A percentile compares a stretch with the other conserved stretches of the same genome.
phyloP scores from a whole-genome alignment of 2,888 invertebrate genomes.

The Epiblema foenella region DNA sequence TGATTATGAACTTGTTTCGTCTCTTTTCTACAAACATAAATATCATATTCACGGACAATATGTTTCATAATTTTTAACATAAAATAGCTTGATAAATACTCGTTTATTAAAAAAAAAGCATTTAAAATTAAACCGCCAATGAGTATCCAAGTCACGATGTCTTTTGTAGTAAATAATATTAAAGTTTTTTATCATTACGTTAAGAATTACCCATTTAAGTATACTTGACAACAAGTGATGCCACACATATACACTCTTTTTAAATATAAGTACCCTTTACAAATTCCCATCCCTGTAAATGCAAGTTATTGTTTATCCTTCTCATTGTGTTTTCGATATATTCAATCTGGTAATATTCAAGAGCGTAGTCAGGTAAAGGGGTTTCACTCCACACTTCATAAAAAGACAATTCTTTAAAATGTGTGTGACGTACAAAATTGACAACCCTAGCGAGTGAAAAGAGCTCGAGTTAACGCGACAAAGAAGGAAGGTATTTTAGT shows the following conservation, averaged over 20 bases:
- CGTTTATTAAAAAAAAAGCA: no score
- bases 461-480: background rate
- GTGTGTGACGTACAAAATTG: background rate
- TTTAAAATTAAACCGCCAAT: background rate
- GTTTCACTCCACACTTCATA: background rate
- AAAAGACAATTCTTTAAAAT: background rate
- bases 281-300: slow-evolving; percentile 61
- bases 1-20: no score
- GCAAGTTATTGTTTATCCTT: slow-evolving; percentile 45
- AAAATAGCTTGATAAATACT: no score
- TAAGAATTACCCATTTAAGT: background rate
- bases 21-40: background rate
- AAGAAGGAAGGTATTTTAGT: background rate
- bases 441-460: background rate
- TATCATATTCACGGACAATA: background rate
- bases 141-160: background rate
- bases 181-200: background rate
- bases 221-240: slow-evolving; percentile 11
- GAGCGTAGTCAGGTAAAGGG: background rate
- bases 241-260: slow-evolving; percentile 13
- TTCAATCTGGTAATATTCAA: slow-evolving; percentile 17
- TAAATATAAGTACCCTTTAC: slow-evolving; percentile 47
- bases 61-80: background rate
- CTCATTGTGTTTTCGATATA: slow-evolving; percentile 14
- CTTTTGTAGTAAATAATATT: background rate